phyloP scores from a whole-genome alignment of 2,888 invertebrate species.

The Balanococcus diminutus region DNA sequence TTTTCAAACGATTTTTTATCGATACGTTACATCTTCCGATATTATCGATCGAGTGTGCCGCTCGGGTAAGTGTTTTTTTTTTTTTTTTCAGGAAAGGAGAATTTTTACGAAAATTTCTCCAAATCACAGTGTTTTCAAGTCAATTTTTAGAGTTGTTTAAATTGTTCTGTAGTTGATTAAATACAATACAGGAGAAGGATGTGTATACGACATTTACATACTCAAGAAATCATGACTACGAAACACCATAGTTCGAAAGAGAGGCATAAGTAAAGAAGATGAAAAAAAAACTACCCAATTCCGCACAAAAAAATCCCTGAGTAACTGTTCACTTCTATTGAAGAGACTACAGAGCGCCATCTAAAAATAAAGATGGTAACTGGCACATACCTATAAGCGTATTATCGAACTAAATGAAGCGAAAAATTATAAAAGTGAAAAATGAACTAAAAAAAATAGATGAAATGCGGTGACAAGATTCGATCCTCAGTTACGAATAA shows the following conservation, averaged over 20 bases:
- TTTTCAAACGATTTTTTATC: too few species aligned
- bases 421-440: constrained; percentile 42
- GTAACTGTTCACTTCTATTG: not conserved
- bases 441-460: constrained; percentile 33
- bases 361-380: constrained; percentile 31
- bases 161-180: too few species aligned
- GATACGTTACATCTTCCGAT: too few species aligned
- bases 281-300: not conserved
- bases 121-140: too few species aligned
- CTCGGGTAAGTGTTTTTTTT: too few species aligned
- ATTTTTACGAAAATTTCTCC: too few species aligned
- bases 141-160: too few species aligned
- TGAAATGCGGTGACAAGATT: constrained; percentile 33
- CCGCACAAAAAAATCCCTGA: not conserved
- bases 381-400: constrained; percentile 23
- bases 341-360: not conserved
- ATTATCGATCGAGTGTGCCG: too few species aligned
- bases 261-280: not conserved
- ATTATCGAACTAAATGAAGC: constrained; percentile 13
- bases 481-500: constrained; percentile 2
- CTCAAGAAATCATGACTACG: not conserved
- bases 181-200: too few species aligned
- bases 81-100: too few species aligned
- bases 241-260: not conserved
- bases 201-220: too few species aligned